These are phyloP conservation scores for Lonchura striata DNA, from an alignment of 2,113 vertebrate genomes.

Conservation along the genomic window DNA sequence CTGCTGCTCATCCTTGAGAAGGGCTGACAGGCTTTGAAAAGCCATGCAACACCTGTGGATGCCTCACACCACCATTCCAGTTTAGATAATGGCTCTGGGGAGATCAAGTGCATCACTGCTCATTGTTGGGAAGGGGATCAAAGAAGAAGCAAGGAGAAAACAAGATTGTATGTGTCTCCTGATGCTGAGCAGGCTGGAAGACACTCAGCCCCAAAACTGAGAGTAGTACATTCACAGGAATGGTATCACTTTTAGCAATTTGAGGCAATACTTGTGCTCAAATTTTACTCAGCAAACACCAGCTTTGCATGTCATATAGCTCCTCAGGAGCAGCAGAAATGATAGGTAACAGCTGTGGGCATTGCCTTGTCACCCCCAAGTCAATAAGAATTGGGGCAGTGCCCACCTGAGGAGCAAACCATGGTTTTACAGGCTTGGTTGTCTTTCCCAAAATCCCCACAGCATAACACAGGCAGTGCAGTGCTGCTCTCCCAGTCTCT, in stretches of 20 bases:
- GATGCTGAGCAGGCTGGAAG: neutral
- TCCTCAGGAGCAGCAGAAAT: neutral
- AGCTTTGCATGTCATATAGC: neutral
- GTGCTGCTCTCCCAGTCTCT: neutral
- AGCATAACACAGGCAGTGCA: neutral
- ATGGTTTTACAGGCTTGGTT: neutral
- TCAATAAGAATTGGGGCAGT: neutral
- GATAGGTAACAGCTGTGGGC: neutral
- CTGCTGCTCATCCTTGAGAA: neutral
- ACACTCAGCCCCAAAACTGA: neutral
- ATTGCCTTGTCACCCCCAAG: neutral
- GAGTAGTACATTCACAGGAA: neutral
- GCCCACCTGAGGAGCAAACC: neutral
- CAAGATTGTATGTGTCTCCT: rapidly evolving
- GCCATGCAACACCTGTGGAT: neutral
- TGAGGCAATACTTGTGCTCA: neutral
- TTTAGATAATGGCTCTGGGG: neutral
- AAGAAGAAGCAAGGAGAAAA: neutral
- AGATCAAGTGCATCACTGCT: neutral
- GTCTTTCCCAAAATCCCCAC: neutral
- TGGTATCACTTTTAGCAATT: neutral
- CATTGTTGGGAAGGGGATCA: neutral
- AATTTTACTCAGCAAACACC: neutral
- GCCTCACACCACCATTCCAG: neutral
- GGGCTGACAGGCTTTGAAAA: neutral